A percentile compares a stretch with the other conserved stretches of the same genome.
These are phyloP conservation scores for Adrianichthys oophorus DNA, from an alignment of 2,797 vertebrate species.

Conservation along the genomic window DNA sequence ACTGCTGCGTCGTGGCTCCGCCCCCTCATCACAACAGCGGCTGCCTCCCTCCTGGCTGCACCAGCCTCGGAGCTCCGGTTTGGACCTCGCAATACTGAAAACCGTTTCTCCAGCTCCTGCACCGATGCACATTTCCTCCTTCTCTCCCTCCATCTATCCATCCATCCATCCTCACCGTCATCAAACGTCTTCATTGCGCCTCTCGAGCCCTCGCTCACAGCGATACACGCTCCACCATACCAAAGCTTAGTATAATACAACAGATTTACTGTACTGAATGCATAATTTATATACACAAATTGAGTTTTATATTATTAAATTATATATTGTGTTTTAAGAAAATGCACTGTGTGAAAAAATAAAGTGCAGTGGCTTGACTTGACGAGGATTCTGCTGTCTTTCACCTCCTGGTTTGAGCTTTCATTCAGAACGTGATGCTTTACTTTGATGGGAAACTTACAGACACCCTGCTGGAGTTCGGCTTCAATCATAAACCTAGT, in stretches of 20 bases:
- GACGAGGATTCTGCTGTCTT: slow-evolving; percentile 83
- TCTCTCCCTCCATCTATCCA: slow-evolving; percentile 15
- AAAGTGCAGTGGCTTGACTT: slow-evolving; percentile 87
- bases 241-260: slow-evolving; percentile 86
- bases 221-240: slow-evolving; percentile 81
- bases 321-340: slow-evolving; percentile 89
- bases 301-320: slow-evolving; percentile 87
- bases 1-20: slow-evolving; percentile 89
- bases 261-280: slow-evolving; percentile 87
- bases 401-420: slow-evolving; percentile 31
- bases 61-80: slow-evolving; percentile 74
- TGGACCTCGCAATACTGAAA: slow-evolving; percentile 89
- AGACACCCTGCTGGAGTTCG: background rate
- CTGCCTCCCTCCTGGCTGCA: slow-evolving; percentile 87
- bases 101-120: slow-evolving; percentile 34
- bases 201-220: slow-evolving; percentile 25
- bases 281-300: slow-evolving; percentile 93
- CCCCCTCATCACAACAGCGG: slow-evolving; percentile 81
- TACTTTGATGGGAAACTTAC: slow-evolving; percentile 2
- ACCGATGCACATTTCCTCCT: too few species aligned
- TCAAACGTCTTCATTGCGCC: slow-evolving; percentile 5
- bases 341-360: slow-evolving; percentile 89
- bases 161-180: slow-evolving; percentile 19
- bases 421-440: background rate
- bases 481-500: background rate